Percentiles rank a stretch among this genome's conserved stretches.
phyloP scores from a whole-genome alignment of 2,113 vertebrate species.

The Coptodon rendalli region DNA sequence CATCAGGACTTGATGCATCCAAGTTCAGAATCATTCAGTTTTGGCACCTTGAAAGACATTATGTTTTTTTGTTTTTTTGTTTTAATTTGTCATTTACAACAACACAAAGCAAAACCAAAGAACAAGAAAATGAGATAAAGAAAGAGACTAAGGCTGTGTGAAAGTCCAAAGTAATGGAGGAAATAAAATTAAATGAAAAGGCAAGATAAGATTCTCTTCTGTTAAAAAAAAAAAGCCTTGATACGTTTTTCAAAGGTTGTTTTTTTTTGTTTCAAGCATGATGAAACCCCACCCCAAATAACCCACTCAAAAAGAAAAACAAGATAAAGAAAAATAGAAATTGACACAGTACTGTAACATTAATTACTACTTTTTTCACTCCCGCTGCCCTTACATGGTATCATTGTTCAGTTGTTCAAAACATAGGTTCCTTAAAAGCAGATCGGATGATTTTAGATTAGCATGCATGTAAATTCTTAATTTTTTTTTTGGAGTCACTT shows the following conservation, averaged over 20 bases:
- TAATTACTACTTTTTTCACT: constrained; percentile 58
- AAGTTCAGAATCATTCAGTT: constrained; percentile 71
- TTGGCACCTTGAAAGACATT: constrained; percentile 72
- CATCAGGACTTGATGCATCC: constrained; percentile 71
- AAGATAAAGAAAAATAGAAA: constrained; percentile 14
- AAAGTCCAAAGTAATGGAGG: constrained; percentile 23
- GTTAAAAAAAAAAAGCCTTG: constrained; percentile 43
- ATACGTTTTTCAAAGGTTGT: constrained; percentile 39
- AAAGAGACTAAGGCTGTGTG: constrained; percentile 62
- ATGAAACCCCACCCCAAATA: constrained; percentile 31
- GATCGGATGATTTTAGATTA: constrained; percentile 66
- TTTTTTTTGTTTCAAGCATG: constrained; percentile 38
- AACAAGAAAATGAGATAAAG: constrained; percentile 37
- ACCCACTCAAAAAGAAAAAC: not conserved
- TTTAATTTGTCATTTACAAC: constrained; percentile 63
- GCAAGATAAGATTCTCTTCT: constrained; percentile 25
- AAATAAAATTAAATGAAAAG: constrained; percentile 37
- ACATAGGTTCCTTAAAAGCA: constrained; percentile 68
- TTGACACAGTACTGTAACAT: constrained; percentile 66
- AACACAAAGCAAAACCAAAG: constrained; percentile 62
- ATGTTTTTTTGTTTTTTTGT: constrained; percentile 24
- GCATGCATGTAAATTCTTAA: constrained; percentile 71
- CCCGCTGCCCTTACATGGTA: constrained; percentile 51
- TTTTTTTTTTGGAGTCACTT: constrained; percentile 54
- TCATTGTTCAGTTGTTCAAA: constrained; percentile 66